phyloP scores from a whole-genome alignment of 2,113 vertebrate species.

The Tenebrosternarchus preto region DNA sequence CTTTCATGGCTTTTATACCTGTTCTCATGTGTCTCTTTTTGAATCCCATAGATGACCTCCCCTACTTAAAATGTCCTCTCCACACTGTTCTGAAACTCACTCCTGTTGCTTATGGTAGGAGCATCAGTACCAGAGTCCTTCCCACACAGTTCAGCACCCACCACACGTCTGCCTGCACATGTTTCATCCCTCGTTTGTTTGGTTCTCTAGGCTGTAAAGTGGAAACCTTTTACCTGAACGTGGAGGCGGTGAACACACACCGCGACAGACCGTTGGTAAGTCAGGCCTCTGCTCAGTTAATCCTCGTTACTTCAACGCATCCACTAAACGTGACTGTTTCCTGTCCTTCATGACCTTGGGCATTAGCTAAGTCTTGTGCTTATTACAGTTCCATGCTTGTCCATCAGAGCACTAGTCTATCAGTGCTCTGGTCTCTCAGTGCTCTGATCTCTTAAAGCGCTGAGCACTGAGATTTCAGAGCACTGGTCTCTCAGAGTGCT shows the following conservation, averaged over 20 bases:
- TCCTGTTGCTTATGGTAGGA: constrained; percentile 91
- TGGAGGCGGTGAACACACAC: constrained; percentile 96
- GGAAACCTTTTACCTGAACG: constrained; percentile 85
- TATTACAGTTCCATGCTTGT: too few relatives aligned
- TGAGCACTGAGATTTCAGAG: too few relatives aligned
- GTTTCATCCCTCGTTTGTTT: background rate
- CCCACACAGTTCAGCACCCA: background rate
- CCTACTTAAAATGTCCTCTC: constrained; percentile 92
- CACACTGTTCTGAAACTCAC: constrained; percentile 94
- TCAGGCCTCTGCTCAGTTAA: constrained; percentile 37
- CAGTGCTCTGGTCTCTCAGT: too few relatives aligned
- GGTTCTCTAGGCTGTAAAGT: constrained; percentile 88
- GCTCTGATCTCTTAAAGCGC: too few relatives aligned
- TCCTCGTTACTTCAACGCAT: background rate
- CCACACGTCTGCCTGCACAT: background rate
- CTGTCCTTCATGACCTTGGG: background rate
- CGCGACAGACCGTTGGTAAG: constrained; percentile 90
- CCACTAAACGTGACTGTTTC: background rate
- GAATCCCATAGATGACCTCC: constrained; percentile 82
- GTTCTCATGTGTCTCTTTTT: constrained; percentile 4
- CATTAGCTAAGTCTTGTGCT: background rate
- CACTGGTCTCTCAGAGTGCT: too few relatives aligned
- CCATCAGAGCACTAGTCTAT: too few relatives aligned
- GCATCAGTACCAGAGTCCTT: background rate
- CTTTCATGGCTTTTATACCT: background rate